Conservation (phyloP, 2,113 vertebrate genomes). For the Machaerirhynchus nigripectus region DNA sequence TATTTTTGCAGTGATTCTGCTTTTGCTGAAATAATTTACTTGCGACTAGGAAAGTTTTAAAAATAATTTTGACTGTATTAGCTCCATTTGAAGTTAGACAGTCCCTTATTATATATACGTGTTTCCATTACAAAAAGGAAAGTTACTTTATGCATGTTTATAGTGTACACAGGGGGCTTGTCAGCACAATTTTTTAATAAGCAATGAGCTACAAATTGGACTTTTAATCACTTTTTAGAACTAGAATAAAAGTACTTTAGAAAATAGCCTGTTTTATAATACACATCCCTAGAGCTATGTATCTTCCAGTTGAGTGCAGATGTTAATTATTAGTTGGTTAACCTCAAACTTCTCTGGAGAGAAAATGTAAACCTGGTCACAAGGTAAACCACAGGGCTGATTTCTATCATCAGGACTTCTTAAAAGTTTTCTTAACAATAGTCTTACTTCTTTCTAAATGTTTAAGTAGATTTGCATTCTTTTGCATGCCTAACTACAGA, state of each 20-base stretch:
- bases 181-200: not conserved
- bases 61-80: not conserved
- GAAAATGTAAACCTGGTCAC: constrained; percentile 22
- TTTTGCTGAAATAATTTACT: not conserved
- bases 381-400: not conserved
- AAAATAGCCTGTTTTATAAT: constrained; percentile 44
- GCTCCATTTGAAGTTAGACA: not conserved
- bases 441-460: not conserved
- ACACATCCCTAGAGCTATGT: constrained; percentile 32
- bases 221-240: not conserved
- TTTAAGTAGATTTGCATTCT: not conserved
- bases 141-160: not conserved
- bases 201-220: constrained; percentile 25
- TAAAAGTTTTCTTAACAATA: not conserved
- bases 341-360: constrained; percentile 40
- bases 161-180: not conserved
- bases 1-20: not conserved
- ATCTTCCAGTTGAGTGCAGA: constrained; percentile 37
- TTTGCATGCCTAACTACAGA: not conserved
- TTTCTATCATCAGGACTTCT: not conserved
- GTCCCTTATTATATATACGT: not conserved
- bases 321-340: constrained; percentile 65
- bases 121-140: not conserved
- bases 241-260: constrained; percentile 13
- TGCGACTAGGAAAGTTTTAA: not conserved